Evolutionary conservation across 2,888 invertebrate genomes (phyloP), one percentile per base, ranked within the genome.

Genomic region (Dioctria rufipes): DNA sequence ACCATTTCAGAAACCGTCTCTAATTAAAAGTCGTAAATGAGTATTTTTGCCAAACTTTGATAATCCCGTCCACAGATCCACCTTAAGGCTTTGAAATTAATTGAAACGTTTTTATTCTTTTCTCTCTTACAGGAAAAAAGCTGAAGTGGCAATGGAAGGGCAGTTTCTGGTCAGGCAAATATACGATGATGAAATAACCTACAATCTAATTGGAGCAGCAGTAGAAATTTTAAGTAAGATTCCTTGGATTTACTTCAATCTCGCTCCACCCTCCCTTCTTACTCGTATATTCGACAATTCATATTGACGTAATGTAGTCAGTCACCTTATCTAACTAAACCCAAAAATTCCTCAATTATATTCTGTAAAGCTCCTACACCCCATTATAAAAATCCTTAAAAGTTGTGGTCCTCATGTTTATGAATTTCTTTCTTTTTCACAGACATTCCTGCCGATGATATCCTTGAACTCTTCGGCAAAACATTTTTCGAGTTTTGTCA

Each of bases 401-500:
- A 42, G 43, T 37, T 58, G 39, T 5, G 58, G 37, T 54, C 54
- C 4, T 54, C 11, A 54, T n/a, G n/a, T 54, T 54, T n/a, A 54
- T n/a, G 54, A 25, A 25, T 83, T 81, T 84, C 67, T 54, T 80
- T 81, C 80, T 60, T 81, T 81, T 81, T 90, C 90, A 4, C 88
- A 97, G 97, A 96, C 87, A 95, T 96, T 83, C 96, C 97, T 49
- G 97, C 97, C 1, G 94, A 95, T 86, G 94, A 94, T 49, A 96
- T 98, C 84, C 89, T 98, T 85, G 97, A 97, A 88, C 90, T 95
- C 4, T 97, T 98, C 86, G 98, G 98, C 1, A 96, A 95, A 87
- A 97, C 96, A 85, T 98, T 98, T 90, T 98, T 98, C 87, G 97
- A 98, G 88, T 97, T 98, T 87, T 98, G 98, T 86, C 96, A 98